These are phyloP conservation scores for Drosophila cognata DNA, from an alignment of 2,888 invertebrate species.

Conservation along the genomic window DNA sequence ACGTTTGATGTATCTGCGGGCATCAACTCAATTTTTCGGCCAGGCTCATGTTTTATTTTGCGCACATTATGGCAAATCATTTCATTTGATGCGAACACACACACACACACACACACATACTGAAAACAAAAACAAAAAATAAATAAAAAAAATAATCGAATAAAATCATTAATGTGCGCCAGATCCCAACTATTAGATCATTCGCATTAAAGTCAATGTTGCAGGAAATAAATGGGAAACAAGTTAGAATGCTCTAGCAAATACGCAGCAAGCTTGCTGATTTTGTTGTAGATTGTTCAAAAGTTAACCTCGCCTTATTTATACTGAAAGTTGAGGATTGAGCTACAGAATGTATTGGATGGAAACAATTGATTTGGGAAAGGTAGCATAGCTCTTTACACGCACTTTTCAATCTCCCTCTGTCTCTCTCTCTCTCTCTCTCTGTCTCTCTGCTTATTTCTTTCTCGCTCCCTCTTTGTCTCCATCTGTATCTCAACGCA, in stretches of 20 bases:
- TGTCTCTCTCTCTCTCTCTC: not conserved
- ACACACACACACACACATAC: not conserved
- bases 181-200: slow-evolving; percentile 28
- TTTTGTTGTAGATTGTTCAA: not conserved
- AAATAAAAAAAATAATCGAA: slow-evolving; percentile 19
- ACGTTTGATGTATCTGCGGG: slow-evolving; percentile 50
- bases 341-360: not conserved
- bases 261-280: not conserved
- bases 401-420: not conserved
- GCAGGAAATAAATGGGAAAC: not conserved
- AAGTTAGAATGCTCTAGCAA: not conserved
- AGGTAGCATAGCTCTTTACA: not conserved
- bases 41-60: slow-evolving; percentile 67
- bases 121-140: slow-evolving; percentile 10
- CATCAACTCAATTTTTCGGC: slow-evolving; percentile 32
- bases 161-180: slow-evolving; percentile 41
- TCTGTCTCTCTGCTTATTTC: not conserved
- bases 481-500: not conserved
- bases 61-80: slow-evolving; percentile 71
- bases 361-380: not conserved
- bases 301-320: not conserved
- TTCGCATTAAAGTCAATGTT: slow-evolving; percentile 1
- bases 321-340: not conserved
- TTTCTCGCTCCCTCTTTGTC: not conserved
- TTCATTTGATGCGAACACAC: slow-evolving; percentile 50